A percentile compares a stretch with the other conserved stretches of the same genome.
phyloP scores from a whole-genome alignment of 2,888 invertebrate genomes.

The Anthrax anthrax region DNA sequence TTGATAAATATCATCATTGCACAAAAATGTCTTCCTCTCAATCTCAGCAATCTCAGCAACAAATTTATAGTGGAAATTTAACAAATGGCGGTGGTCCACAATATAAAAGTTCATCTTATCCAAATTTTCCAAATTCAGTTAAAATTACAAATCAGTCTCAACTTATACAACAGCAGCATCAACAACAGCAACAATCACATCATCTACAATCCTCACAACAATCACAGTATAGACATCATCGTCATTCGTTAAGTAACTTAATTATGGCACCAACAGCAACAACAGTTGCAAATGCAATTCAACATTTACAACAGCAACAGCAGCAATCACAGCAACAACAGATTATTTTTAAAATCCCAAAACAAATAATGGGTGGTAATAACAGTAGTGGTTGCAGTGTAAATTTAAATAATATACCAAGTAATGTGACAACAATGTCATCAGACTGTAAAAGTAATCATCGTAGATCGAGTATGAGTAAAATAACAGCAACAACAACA shows the following conservation, averaged over 20 bases:
- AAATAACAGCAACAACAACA: constrained; percentile 5
- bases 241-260: constrained; percentile 30
- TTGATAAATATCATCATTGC: constrained; percentile 18
- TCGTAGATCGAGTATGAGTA: constrained; percentile 18
- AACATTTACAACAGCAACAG: constrained; percentile 26
- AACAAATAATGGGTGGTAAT: background rate
- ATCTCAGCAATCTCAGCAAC: constrained; percentile 22
- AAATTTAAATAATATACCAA: background rate
- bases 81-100: constrained; percentile 11
- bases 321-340: constrained; percentile 26
- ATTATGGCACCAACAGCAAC: constrained; percentile 27
- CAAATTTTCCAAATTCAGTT: constrained; percentile 25
- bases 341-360: background rate
- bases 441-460: constrained; percentile 6
- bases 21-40: constrained; percentile 3
- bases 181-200: constrained; percentile 19
- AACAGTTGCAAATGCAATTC: constrained; percentile 6
- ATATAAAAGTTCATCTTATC: constrained; percentile 31
- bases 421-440: background rate
- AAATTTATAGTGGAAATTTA: constrained; percentile 6
- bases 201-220: constrained; percentile 15
- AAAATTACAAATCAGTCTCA: constrained; percentile 6
- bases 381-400: constrained; percentile 7
- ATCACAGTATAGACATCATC: constrained; percentile 19
- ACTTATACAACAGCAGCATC: constrained; percentile 8